These are phyloP conservation scores for Colinus virginianus DNA, from an alignment of 2,113 vertebrate genomes.

Conservation along the genomic window DNA sequence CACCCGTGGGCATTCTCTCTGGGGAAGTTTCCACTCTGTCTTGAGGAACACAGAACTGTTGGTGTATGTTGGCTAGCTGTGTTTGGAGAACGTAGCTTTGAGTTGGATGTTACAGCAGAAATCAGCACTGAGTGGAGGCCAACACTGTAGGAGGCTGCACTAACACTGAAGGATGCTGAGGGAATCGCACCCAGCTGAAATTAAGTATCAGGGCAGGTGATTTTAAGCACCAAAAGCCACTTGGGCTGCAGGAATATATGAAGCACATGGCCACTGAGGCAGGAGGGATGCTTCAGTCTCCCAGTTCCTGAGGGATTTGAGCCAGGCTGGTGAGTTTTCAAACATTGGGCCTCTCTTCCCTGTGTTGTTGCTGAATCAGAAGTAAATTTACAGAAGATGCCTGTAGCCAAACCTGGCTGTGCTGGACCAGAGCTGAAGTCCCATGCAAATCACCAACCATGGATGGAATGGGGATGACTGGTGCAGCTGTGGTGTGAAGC, in stretches of 20 bases:
- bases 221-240: not conserved
- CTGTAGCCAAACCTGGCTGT: too few species aligned
- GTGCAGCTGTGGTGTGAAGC: too few species aligned
- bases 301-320: too few species aligned
- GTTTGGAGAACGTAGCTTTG: not conserved
- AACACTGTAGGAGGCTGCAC: not conserved
- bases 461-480: too few species aligned
- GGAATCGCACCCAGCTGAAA: not conserved
- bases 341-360: too few species aligned
- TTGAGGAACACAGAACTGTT: not conserved
- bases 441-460: too few species aligned
- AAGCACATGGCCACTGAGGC: accelerated
- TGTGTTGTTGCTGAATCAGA: too few species aligned
- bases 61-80: not conserved
- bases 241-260: not conserved
- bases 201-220: accelerated
- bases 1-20: not conserved
- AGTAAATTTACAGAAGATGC: too few species aligned
- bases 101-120: not conserved
- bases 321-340: too few species aligned
- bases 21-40: not conserved
- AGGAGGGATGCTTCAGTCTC: not conserved
- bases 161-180: not conserved
- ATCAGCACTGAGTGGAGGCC: not conserved
- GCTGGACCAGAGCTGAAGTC: too few species aligned